Base-by-base conservation (phyloP, 1,140 invertebrate genomes). In the Aphis craccivora region DNA sequence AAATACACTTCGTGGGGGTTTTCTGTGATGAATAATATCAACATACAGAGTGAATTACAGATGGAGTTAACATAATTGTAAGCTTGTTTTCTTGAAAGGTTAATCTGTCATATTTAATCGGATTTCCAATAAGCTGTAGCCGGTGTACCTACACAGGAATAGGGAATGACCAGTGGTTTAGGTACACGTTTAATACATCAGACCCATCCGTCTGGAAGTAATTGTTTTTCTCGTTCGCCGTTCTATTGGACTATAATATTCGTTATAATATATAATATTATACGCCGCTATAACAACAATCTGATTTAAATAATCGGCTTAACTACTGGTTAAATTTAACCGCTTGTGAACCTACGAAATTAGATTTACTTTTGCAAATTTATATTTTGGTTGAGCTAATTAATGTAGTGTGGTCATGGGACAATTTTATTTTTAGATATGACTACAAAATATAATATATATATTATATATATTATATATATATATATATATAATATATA, bases 21-120 rank as follows among this genome's bases (percentile, higher is more conserved):
- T 3, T 48, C 43, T 18, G 30, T 53, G 53, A 89, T 53, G 48
- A 89, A 37, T 35, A 53, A 89, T 35, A 89, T 89, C n/a, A 35
- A 37, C 35, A 87, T 14, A 25, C 30, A 8, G 45, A 48, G 14
- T 7, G 7, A 51, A 8, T 35, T 60, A 2, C 53, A 90, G 53
- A 55, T 67, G 89, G 89, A 55, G 35, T 43, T 9, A 35, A 20
- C 23, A 43, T 23, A 90, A 60, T 67, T 25, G 37, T 4, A 43
- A 90, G 53, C 37, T 67, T 40, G 89, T 67, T 89, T 22, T 55
- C 89, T 43, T 20, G 37, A 35, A n/a, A 87, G 87, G 87, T 89
- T 55, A 89, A 89, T 89, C 87, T 53, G 87, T 89, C 53, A 43
- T 55, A 40, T 86, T 51, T 93, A 93, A 93, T 93, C 76, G 81